Conservation (phyloP, 2,113 vertebrate species). For the Aspidoscelis tigris region DNA sequence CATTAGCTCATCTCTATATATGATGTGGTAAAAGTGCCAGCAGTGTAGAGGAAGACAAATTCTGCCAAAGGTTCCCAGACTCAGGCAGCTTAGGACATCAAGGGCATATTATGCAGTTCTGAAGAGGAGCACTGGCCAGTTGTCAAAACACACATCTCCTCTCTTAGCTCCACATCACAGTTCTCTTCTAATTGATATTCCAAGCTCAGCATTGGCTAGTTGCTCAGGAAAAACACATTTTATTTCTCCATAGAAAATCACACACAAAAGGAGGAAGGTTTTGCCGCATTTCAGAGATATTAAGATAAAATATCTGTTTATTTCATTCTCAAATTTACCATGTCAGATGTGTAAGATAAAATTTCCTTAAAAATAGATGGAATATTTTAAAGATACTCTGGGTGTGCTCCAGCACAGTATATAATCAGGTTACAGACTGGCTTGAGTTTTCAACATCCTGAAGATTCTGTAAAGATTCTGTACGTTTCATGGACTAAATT, state of each 20-base stretch:
- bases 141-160: neutral
- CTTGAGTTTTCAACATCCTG: too few species aligned
- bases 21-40: constrained; percentile 22
- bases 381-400: neutral
- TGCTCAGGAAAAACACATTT: neutral
- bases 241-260: neutral
- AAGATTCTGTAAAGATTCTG: too few species aligned
- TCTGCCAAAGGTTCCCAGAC: constrained; percentile 42
- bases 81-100: constrained; percentile 23
- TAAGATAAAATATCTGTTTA: neutral
- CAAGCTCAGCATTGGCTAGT: constrained; percentile 18
- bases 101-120: constrained; percentile 38
- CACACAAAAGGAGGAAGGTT: neutral
- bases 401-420: neutral
- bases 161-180: neutral
- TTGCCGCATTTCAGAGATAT: neutral
- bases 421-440: too few species aligned
- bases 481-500: too few species aligned
- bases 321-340: neutral
- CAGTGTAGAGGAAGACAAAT: neutral
- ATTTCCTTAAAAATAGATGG: neutral
- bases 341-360: neutral
- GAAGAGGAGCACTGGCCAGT: constrained; percentile 39
- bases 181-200: constrained; percentile 34
- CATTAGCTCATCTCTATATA: constrained; percentile 29